Base-by-base conservation (phyloP, 2,113 vertebrate species). In the Himantopus leucocephalus region DNA sequence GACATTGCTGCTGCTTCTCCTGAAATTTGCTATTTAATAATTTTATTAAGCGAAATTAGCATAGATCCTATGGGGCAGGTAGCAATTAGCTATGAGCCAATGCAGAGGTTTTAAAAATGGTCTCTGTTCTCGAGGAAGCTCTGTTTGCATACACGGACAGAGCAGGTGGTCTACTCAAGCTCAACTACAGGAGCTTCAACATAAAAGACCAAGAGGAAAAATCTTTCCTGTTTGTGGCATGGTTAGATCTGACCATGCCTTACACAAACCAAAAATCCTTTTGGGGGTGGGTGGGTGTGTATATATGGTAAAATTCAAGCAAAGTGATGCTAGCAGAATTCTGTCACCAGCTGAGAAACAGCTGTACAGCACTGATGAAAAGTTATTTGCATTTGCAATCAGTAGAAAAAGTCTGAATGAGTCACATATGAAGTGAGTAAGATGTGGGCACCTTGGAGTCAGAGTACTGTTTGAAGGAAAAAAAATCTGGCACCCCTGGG, bases 11-110 rank as follows among this genome's bases (percentile, higher is more conserved):
- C 87, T 92, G 89, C 85, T 96, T 91, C 93, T 96, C 77, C 80
- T 87, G 75, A 96, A 95, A 96, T 94, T 94, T 96, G 66, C 95
- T 94, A 5, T 94, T 92, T 96, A 90, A 92, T 97, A 86, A 80
- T 90, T 96, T 94, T 85, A 88, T 97, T 96, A 94, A 94, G 76
- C 43, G 93, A 92, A 95, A 97, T 97, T 88, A 91, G 79, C 70
- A 58, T 26, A 56, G 90, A 78, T 94, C 91, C 93, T 90, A 53
- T 77, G 64, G 92, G 78, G 35, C 92, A 95, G 78, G 67, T 83
- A 92, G 62, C 85, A 96, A 68, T 97, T 90, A 98, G 90, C 76
- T 87, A 1, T 72, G 59, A 97, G 50, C 75, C 88, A 85, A 27
- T 59, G 88, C 82, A 94, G 87, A 91, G 86, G 48, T 82, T 92